Evolutionary conservation across 92 coral and sea anemone genomes (phyloP), one percentile per base, ranked within the genome.

Genomic region (Bergia puertoricense): DNA sequence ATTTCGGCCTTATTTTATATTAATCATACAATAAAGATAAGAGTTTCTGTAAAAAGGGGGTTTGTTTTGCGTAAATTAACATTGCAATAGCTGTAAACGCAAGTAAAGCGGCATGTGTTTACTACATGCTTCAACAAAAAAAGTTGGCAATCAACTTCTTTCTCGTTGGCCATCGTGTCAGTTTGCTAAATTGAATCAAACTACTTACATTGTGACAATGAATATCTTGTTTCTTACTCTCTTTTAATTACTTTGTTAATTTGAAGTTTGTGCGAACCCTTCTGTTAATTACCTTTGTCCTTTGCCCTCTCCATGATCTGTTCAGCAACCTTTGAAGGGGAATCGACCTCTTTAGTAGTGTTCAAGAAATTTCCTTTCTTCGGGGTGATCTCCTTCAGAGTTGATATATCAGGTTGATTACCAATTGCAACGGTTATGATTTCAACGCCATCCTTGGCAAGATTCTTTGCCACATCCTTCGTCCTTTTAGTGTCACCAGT

Each of bases 361-460:
- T 84, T 84, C 15, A 91, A 38, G 42, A 91, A 75, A 50, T 90
- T 82, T 7, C 67, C 83, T 37, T 80, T 56, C 41, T 75, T 42
- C 1, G 88, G 88, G 41, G 86, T 81, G 23, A 91, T 40, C 44
- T 45, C 13, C 54, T 38, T 62, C 20, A 86, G 85, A 69, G 82
- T 89, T 13, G 62, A 51, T 6, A 48, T 68, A 22, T 76, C 88
- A 46, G 77, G 90, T 37, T 77, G 85, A 76, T 67, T 44, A 5
- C 93, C 93, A 74, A 91, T 71, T 23, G 87, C 87, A 68, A 84
- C 87, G 23, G 78, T 84, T 69, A 84, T 84, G 67, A 84, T 84
- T 73, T 84, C 74, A 51, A 84, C 87, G 77, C 79, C 87, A 4
- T 69, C 77, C 78, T 69, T 48, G 20, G 87, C 87, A 36, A 84